A percentile compares a stretch with the other conserved stretches of the same genome.
Evolutionary conservation across 2,888 invertebrate species (phyloP).

Genomic region (Eupeodes latifasciatus): DNA sequence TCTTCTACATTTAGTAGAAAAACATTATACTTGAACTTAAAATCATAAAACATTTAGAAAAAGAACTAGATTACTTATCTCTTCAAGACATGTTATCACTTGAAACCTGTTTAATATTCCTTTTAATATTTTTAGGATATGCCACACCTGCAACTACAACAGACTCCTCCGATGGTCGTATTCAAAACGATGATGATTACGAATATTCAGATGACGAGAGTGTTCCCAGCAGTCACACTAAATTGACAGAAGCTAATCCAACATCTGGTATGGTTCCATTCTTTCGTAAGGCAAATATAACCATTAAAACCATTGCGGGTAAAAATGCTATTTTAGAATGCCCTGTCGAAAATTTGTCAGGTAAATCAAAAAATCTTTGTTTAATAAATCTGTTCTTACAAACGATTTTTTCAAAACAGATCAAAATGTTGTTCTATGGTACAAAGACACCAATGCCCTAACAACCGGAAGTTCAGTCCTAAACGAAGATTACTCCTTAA

Average conservation of each 20-base stretch:
- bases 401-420: constrained; percentile 1
- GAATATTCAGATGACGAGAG: constrained; percentile 63
- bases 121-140: constrained; percentile 47
- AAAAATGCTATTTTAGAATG: constrained; percentile 55
- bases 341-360: constrained; percentile 51
- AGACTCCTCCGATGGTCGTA: constrained; percentile 10
- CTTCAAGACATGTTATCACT: neutral
- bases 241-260: constrained; percentile 18
- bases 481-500: constrained; percentile 77
- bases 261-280: constrained; percentile 29
- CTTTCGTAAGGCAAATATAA: constrained; percentile 44
- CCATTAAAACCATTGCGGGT: constrained; percentile 43
- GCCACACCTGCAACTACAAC: constrained; percentile 17
- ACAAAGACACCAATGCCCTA: constrained; percentile 71
- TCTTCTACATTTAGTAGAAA: no score
- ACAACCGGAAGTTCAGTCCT: constrained; percentile 77
- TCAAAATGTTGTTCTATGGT: constrained; percentile 79
- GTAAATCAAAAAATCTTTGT: constrained; percentile 18
- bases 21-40: no score
- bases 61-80: neutral
- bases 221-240: constrained; percentile 31
- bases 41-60: no score
- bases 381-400: neutral
- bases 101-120: neutral
- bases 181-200: constrained; percentile 64